phyloP scores from a whole-genome alignment of 1,140 invertebrate genomes.

The Drusus annulatus region DNA sequence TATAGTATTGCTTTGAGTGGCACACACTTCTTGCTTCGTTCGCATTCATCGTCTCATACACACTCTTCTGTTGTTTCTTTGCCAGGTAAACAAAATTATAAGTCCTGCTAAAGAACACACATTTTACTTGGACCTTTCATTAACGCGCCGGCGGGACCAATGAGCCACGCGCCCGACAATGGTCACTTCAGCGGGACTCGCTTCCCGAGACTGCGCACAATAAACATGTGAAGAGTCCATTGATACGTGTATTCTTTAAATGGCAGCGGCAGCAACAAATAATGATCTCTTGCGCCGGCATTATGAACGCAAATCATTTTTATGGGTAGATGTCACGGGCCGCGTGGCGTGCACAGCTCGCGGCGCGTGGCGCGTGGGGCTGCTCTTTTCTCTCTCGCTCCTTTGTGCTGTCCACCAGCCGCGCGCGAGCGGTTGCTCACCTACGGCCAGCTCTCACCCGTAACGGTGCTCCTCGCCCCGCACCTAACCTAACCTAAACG shows the following conservation, averaged over 20 bases:
- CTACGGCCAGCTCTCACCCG: too few species aligned
- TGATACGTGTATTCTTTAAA: not conserved
- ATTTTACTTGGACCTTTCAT: not conserved
- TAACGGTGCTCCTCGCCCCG: too few species aligned
- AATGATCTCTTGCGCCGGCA: slow-evolving; percentile 28
- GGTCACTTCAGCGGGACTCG: not conserved
- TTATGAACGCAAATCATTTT: slow-evolving; percentile 42
- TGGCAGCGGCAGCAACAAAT: not conserved
- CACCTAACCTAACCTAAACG: too few species aligned
- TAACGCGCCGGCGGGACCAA: not conserved
- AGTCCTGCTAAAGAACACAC: too few species aligned
- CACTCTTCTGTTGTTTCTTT: too few species aligned
- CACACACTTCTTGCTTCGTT: too few species aligned
- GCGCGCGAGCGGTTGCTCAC: not conserved
- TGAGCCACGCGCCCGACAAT: not conserved
- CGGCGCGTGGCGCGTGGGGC: not conserved
- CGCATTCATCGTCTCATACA: too few species aligned
- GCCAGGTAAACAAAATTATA: too few species aligned
- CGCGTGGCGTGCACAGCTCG: not conserved
- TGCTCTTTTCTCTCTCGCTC: slow-evolving; percentile 18
- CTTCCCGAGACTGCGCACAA: not conserved
- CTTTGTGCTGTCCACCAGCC: too few species aligned
- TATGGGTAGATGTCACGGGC: slow-evolving; percentile 23
- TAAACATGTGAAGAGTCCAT: slow-evolving; percentile 1
- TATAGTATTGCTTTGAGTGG: too few species aligned